Evolutionary conservation across 2,888 invertebrate species (phyloP).

Genomic region (Rhamphomyia laevipes): DNA sequence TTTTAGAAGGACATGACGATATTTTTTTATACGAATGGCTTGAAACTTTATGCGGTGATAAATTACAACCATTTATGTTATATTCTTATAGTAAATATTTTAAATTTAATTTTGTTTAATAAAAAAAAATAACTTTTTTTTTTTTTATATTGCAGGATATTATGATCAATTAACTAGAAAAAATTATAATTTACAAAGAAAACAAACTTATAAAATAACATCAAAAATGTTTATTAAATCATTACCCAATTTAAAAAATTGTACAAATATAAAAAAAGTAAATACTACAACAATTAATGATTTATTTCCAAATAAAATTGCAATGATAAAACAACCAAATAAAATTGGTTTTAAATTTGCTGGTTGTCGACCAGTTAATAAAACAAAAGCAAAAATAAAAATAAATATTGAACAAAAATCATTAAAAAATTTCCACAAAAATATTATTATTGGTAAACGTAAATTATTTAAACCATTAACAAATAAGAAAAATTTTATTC

Average conservation of each 20-base stretch:
- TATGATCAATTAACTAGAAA: not conserved
- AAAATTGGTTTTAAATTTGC: conserved; percentile 33
- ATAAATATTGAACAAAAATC: conserved; percentile 1
- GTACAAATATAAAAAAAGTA: not conserved
- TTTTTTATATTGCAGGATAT: not conserved
- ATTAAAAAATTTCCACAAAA: conserved; percentile 7
- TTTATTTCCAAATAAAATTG: conserved; percentile 28
- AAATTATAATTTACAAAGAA: not conserved
- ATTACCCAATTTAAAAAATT: conserved; percentile 18
- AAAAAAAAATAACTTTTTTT: not conserved
- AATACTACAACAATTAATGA: conserved; percentile 22
- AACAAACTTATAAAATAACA: conserved; percentile 19
- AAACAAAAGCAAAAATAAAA: conserved; percentile 19
- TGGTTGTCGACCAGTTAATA: conserved; percentile 31
- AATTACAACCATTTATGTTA: conserved; percentile 31
- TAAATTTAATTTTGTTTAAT: not conserved
- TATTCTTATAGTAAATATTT: conserved; percentile 26
- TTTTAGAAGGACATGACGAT: conserved; percentile 29
- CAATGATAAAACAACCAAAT: conserved; percentile 22
- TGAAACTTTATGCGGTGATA: conserved; percentile 29
- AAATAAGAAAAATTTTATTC: conserved; percentile 23
- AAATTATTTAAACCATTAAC: conserved; percentile 32
- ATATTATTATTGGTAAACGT: conserved; percentile 30
- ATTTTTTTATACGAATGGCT: conserved; percentile 36
- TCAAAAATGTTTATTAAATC: conserved; percentile 22